These are phyloP conservation scores for Poeciliopsis presidionis DNA, from an alignment of 2,797 vertebrate species.

Conservation along the genomic window DNA sequence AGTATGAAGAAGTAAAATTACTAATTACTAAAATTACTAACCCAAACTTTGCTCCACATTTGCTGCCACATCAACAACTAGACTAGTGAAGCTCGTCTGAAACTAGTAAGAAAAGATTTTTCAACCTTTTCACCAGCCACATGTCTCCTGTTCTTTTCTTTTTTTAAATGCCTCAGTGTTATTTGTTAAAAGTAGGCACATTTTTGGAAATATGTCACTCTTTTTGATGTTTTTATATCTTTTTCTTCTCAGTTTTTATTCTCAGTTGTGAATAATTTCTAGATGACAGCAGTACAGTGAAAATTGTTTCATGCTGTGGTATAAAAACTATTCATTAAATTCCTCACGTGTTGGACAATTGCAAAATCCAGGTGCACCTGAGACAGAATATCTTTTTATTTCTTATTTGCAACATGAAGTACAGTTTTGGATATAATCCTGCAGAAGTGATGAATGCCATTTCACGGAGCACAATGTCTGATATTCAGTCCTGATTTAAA, in stretches of 20 bases:
- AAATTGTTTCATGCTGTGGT: constrained; percentile 29
- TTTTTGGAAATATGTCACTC: not conserved
- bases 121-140: not conserved
- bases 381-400: constrained; percentile 32
- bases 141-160: not conserved
- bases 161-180: not conserved
- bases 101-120: not conserved
- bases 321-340: constrained; percentile 24
- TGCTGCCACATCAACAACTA: not conserved
- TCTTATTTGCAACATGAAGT: constrained; percentile 18
- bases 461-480: constrained; percentile 52
- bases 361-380: constrained; percentile 45
- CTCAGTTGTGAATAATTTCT: constrained; percentile 14
- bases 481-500: constrained; percentile 58
- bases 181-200: not conserved
- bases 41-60: not conserved
- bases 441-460: constrained; percentile 32
- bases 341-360: constrained; percentile 24
- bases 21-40: not conserved
- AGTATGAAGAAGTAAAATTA: not conserved
- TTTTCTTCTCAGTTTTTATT: constrained; percentile 18
- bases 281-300: constrained; percentile 1
- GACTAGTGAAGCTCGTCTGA: not conserved
- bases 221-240: constrained; percentile 23
- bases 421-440: constrained; percentile 29